phyloP scores from a whole-genome alignment of 2,888 invertebrate species.

The Coenonympha glycerion region DNA sequence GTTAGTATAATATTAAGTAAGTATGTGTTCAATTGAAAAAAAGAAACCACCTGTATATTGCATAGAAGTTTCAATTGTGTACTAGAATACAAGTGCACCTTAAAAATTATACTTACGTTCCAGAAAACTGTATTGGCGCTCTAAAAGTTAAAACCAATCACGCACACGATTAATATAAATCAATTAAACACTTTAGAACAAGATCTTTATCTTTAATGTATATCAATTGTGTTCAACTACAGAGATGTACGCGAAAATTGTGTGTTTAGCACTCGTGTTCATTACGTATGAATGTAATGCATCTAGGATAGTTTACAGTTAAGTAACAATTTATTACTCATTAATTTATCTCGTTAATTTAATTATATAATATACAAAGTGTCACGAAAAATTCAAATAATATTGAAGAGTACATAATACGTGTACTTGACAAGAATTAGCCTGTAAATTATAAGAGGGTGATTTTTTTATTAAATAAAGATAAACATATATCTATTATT shows the following conservation, averaged over 20 bases:
- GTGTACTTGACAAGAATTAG: too few species aligned
- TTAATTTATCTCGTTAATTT: background rate
- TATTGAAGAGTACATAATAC: too few species aligned
- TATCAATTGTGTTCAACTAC: background rate
- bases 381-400: too few species aligned
- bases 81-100: background rate
- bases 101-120: background rate
- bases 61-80: background rate
- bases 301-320: conserved; percentile 2
- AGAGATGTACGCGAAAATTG: conserved; percentile 4
- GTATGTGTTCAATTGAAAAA: too few species aligned
- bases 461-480: too few species aligned
- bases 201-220: background rate
- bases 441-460: too few species aligned
- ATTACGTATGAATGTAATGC: conserved; percentile 4
- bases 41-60: conserved; percentile 14
- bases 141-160: conserved; percentile 12
- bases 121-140: background rate
- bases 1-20: too few species aligned
- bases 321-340: background rate
- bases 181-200: background rate
- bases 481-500: too few species aligned
- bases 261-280: conserved; percentile 14
- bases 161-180: conserved; percentile 12
- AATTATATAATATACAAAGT: background rate